Conservation (phyloP, 2,797 vertebrate species). For the Pterois miles region DNA sequence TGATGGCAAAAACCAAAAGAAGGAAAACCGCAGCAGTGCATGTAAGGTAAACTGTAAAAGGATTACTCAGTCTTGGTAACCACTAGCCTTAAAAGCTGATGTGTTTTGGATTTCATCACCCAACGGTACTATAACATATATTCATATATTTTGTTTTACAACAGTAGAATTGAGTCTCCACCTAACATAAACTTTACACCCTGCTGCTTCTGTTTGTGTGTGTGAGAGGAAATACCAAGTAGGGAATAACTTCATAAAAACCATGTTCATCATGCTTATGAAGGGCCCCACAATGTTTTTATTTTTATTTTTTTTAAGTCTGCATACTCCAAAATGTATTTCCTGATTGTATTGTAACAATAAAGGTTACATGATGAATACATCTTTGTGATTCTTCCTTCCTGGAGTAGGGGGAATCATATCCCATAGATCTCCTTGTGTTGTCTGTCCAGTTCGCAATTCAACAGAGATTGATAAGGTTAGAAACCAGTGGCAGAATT, state of each 20-base stretch:
- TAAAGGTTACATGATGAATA: background rate
- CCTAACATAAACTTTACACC: background rate
- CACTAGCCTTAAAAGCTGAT: constrained; percentile 2
- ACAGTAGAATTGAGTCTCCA: background rate
- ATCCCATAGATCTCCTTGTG: too few relatives aligned
- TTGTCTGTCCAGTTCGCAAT: too few relatives aligned
- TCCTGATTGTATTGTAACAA: background rate
- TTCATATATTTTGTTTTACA: background rate
- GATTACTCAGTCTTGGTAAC: background rate
- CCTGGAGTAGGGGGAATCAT: background rate
- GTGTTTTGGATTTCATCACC: background rate
- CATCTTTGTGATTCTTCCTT: background rate
- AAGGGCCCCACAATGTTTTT: background rate
- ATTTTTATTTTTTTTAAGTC: background rate
- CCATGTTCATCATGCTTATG: background rate
- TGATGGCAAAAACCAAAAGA: background rate
- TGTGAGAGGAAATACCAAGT: background rate
- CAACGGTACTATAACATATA: background rate
- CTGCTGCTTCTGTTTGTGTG: background rate
- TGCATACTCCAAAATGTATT: background rate
- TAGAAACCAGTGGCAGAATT: too few relatives aligned
- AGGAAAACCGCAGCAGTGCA: background rate
- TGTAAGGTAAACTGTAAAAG: background rate
- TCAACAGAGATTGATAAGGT: too few relatives aligned
- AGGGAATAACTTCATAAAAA: background rate